These are phyloP conservation scores for Rhopalosiphum padi DNA, from an alignment of 1,140 invertebrate genomes.

Conservation along the genomic window DNA sequence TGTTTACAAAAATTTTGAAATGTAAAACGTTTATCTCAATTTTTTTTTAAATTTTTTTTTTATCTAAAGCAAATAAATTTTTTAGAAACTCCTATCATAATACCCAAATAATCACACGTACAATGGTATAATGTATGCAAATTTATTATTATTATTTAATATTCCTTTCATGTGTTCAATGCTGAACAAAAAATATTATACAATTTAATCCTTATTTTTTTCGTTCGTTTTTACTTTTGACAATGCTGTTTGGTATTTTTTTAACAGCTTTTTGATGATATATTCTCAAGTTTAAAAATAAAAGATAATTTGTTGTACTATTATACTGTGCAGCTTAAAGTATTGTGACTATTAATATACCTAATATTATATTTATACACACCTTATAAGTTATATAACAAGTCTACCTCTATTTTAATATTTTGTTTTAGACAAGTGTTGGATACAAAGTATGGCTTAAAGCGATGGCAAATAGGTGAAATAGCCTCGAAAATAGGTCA, in stretches of 20 bases:
- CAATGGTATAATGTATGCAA: neutral
- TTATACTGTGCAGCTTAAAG: neutral
- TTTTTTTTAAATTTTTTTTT: neutral
- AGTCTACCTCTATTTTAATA: neutral
- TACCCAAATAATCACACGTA: neutral
- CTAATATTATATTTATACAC: neutral
- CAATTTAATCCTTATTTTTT: neutral
- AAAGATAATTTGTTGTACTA: neutral
- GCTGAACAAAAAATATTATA: neutral
- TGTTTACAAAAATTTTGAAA: neutral
- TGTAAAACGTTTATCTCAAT: neutral
- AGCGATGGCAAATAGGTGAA: conserved; percentile 98
- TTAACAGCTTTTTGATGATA: neutral
- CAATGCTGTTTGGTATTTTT: neutral
- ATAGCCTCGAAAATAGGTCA: conserved; percentile 99
- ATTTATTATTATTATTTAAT: neutral
- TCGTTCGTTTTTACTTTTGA: neutral
- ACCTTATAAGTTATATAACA: neutral
- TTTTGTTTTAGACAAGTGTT: conserved; percentile 73
- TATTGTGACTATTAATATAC: neutral
- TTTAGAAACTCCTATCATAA: neutral
- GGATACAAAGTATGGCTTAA: conserved; percentile 93
- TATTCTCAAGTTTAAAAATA: neutral
- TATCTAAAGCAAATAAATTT: neutral
- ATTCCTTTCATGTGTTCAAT: neutral